Evolutionary conservation across 1,140 invertebrate species (phyloP), one percentile per base, ranked within the genome.

Genomic region (Bombus waltoni): DNA sequence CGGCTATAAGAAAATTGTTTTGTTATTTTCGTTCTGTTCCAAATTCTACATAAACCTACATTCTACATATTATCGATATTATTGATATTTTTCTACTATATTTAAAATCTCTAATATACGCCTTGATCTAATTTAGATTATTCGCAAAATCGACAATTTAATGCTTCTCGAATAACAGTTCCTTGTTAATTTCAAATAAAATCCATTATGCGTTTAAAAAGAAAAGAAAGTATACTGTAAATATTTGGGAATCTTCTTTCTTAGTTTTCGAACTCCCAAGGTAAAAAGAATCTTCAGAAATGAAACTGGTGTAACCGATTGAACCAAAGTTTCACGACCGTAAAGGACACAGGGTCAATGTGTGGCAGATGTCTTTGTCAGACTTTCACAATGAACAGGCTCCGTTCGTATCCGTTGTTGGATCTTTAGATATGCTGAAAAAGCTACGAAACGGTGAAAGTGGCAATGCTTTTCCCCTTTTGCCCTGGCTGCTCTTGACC

Each of bases 301-400:
- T 35, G 10, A 44, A 44, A 66, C 13, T 38, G 28, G 9, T 13
- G n/a, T 40, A n/a, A 2, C 40, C 11, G 62, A 68, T 77, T 57
- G 62, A n/a, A 68, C 3, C 18, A 40, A 65, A 53, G 81, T 57
- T 83, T 77, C 6, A 42, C 11, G 13, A 38, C 9, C 28, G 47
- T 53, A 18, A 10, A 35, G 2, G 1, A 62, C 1, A 62, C 25
- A 62, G 11, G 28, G 68, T 18, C 18, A 9, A 25, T 59, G 22
- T 28, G 2, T 13, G 35, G 62, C 35, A 59, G 57, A 71, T 44
- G 53, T 80, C 62, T 77, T 84, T 57, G 59, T 71, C 44, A 73
- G 77, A 85, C 83, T 72, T 85, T 85, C 77, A 85, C 66, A n/a
- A 80, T 73, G 83, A 57, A 80, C 18, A 18, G 42, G 42, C 11